These are phyloP conservation scores for Tylochromis polylepis DNA, from an alignment of 2,113 vertebrate genomes.

Conservation along the genomic window DNA sequence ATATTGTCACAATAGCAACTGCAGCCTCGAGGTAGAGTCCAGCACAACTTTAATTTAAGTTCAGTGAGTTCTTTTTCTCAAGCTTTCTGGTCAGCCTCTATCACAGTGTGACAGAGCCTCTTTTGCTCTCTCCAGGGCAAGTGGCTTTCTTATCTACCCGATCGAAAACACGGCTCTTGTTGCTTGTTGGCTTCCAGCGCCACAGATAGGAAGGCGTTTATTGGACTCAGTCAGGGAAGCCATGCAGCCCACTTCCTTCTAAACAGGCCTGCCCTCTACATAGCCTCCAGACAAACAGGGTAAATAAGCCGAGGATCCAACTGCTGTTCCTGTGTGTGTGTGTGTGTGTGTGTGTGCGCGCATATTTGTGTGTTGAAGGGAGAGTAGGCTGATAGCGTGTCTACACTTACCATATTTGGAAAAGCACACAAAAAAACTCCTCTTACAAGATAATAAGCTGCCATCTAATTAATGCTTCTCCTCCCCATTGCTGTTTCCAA, in stretches of 20 bases:
- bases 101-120: background rate
- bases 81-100: background rate
- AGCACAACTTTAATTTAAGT: background rate
- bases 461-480: constrained; percentile 48
- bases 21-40: background rate
- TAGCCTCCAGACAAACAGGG: constrained; percentile 39
- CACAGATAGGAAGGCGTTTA: constrained; percentile 53
- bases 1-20: constrained; percentile 1
- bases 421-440: background rate
- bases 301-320: constrained; percentile 49
- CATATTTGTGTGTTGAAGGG: background rate
- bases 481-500: constrained; percentile 13
- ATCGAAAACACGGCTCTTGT: constrained; percentile 45
- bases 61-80: background rate
- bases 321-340: constrained; percentile 4
- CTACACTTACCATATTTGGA: background rate
- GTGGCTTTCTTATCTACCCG: constrained; percentile 26
- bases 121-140: constrained; percentile 7
- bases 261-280: constrained; percentile 25
- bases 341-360: background rate
- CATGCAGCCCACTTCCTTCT: constrained; percentile 28
- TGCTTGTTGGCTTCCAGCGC: constrained; percentile 30
- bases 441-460: constrained; percentile 38
- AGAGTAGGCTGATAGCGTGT: background rate
- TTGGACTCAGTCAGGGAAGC: constrained; percentile 30